Evolutionary conservation across 2,113 vertebrate genomes (phyloP).

Genomic region (Bombycilla garrulus): DNA sequence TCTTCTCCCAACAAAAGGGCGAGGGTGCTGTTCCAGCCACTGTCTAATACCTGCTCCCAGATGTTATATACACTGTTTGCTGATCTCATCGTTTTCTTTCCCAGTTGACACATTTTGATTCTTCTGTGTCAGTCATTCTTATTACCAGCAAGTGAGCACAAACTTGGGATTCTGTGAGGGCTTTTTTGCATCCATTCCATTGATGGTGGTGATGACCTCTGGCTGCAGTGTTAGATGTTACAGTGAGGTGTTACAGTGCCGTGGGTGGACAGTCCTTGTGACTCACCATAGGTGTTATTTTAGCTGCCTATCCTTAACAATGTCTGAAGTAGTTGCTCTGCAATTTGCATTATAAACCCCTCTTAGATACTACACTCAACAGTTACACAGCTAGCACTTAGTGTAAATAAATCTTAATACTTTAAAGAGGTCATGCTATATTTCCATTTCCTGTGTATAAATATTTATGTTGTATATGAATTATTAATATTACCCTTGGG

Average conservation of each 20-base stretch:
- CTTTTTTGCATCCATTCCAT: background rate
- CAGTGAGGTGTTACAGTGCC: background rate
- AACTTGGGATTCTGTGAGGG: background rate
- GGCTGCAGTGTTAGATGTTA: background rate
- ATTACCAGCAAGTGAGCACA: background rate
- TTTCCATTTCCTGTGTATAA: conserved; percentile 5
- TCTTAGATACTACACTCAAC: background rate
- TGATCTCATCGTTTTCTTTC: background rate
- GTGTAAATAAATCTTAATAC: conserved; percentile 5
- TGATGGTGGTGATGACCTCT: background rate
- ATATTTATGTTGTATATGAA: conserved; percentile 48
- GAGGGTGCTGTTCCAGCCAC: background rate
- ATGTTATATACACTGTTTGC: background rate
- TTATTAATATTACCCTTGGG: conserved; percentile 28
- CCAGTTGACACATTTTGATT: background rate
- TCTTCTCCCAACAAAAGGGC: background rate
- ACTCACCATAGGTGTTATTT: background rate
- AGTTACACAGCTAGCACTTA: background rate
- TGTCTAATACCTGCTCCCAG: background rate
- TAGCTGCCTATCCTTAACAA: background rate
- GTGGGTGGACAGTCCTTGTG: background rate
- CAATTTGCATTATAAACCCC: background rate
- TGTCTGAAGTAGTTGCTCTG: background rate
- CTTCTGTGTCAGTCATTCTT: background rate
- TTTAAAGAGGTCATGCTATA: background rate